Base-by-base conservation (phyloP, 2,797 vertebrate species). In the Chelon labrosus region DNA sequence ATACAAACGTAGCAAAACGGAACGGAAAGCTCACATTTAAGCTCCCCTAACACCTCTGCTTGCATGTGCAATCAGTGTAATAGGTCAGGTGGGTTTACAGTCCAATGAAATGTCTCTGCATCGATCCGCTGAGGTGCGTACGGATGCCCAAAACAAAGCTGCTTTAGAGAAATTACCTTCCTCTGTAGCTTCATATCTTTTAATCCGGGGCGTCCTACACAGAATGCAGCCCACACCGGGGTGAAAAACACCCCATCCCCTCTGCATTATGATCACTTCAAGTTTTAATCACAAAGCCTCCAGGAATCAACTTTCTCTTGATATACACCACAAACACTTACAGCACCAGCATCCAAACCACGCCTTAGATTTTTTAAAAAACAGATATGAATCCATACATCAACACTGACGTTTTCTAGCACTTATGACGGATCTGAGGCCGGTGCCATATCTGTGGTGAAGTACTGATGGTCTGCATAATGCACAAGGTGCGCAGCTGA, bases 401-500 rank as follows among this genome's bases (percentile, higher is more conserved):
- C 25, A 38, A 39, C 27, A 58, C 62, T 19, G 3, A 41, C 20
- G 31, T 71, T 55, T 44, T 16, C 38, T 12, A 10, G 64, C 61
- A 70, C 61, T 70, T 75, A 7, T 69, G 77, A 41, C 19, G 69
- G 54, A 39, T 69, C n/a, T 17, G 54, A 77, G 62, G 66, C 42
- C 51, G 68, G 64, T 71, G 61, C 70, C 71, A 44, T 14, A 46
- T 79, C 69, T 55, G 74, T 49, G 72, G 52, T 74, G 82, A 86
- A 82, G 80, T 71, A 79, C 70, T 62, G 79, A 69, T 47, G 82
- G 72, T 86, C 90, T 92, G 91, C 90, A 92, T 92, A 89, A 92
- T 91, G 88, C 84, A 92, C 90, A 91, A 93, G 91, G 91, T 92
- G 85, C 91, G 88, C 89, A 92, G 89, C 89, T 91, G 87, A 93